Evolutionary conservation across 1,140 invertebrate species (phyloP), one percentile per base, ranked within the genome.

Genomic region (Onthophagus taurus): DNA sequence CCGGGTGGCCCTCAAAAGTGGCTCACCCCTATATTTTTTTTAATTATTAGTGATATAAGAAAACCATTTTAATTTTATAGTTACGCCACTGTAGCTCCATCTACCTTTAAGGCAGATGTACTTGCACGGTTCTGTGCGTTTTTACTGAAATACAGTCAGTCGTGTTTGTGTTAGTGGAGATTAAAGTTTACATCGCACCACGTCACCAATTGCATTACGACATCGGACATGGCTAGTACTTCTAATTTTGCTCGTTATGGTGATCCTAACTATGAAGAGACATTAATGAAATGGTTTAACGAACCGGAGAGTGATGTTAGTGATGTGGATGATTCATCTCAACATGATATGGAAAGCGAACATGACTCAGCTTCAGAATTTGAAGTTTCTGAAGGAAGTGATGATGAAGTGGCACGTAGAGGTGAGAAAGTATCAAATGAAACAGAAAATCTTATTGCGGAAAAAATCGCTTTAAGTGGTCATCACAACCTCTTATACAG

Each of bases 331-430:
- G 31, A 34, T 8, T 9, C 9, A 12, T 12, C 14, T 21, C 14
- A 36, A 19, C 20, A 2, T 9, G 34, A 36, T 18, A 18, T 36
- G 17, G 34, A 36, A 36, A 36, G 34, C 20, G 34, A 36, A 2
- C 34, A 36, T 21, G 19, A 36, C 18, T 9, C 34, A n/a, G 14
- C 17, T 9, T 36, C 34, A 16, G 34, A 36, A 16, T 19, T 36
- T 36, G 34, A 18, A 12, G 3, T n/a, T 11, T 18, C 19, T 18
- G 34, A 36, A 36, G 17, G 20, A 36, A 21, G 19, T 19, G 17
- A 36, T 36, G 3, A 21, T 18, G 34, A 11, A 36, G 18, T 36
- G 12, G 18, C 34, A n/a, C n/a, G n/a, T n/a, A n/a, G n/a, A n/a
- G n/a, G n/a, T n/a, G n/a, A n/a, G n/a, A n/a, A n/a, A n/a, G n/a